These are phyloP conservation scores for Drosophila nr. medialis DNA, from an alignment of 2,888 invertebrate species.

Conservation along the genomic window DNA sequence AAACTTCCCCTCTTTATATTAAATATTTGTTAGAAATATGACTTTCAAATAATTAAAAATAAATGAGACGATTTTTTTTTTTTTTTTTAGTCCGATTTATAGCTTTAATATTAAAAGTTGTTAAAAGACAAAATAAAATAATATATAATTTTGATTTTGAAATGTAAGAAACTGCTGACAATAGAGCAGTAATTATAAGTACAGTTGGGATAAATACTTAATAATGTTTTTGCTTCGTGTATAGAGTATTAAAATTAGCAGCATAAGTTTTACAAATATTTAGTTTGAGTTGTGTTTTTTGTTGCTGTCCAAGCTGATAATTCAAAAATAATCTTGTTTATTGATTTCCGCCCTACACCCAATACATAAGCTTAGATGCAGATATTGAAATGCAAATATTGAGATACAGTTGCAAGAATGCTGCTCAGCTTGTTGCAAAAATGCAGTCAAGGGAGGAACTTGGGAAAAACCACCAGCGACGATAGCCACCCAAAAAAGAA, in stretches of 20 bases:
- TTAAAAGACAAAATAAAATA: too few relatives aligned
- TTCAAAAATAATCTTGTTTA: not conserved
- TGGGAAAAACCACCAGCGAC: constrained; percentile 15
- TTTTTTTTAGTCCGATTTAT: not conserved
- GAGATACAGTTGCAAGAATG: not conserved
- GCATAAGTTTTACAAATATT: not conserved
- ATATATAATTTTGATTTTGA: too few relatives aligned
- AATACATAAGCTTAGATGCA: not conserved
- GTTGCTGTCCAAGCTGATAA: not conserved
- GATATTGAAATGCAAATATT: not conserved
- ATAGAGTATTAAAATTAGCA: not conserved
- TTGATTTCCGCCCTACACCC: not conserved
- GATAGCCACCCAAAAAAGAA: not conserved
- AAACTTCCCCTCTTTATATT: too few relatives aligned
- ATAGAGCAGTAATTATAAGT: not conserved
- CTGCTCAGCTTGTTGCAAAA: constrained; percentile 22
- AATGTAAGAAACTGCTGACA: not conserved
- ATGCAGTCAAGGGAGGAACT: constrained; percentile 15
- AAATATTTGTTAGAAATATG: not conserved
- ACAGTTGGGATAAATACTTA: not conserved
- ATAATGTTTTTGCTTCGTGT: not conserved
- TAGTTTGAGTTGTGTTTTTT: not conserved
- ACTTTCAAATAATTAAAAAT: too few relatives aligned
- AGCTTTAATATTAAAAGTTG: too few relatives aligned
- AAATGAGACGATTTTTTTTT: not conserved